Base-by-base conservation (phyloP, 92 coral and sea anemone genomes). In the Parazoanthus atlanticus region DNA sequence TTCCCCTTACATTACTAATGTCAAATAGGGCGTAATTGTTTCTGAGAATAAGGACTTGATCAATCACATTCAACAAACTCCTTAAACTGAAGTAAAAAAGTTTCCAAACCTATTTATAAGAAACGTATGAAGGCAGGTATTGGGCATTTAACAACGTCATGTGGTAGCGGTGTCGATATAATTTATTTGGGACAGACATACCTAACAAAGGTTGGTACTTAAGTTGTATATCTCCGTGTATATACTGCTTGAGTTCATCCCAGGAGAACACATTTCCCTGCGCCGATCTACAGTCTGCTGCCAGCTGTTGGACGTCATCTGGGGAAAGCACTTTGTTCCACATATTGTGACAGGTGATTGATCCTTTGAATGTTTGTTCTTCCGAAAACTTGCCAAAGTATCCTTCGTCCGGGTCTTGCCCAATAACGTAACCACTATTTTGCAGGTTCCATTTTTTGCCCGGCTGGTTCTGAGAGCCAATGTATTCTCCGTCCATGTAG, bases 241-340 rank as follows among this genome's bases (percentile, higher is more conserved):
- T 47, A 19, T 38, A 1, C 77, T 15, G 16, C 43, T 54, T 21
- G 49, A 76, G 84, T 11, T 74, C 26, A 49, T 77, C 23, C 89
- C 89, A 86, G 75, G 81, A 65, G 54, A 86, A 11, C 65, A 76
- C 76, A 67, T 86, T 77, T 26, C 89, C 89, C n/a, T 86, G 75
- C 26, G 13, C 64, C 33, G 47, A 32, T 40, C 75, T 77, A 9
- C 89, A 86, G 15, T 77, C 83, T 26, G 73, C 75, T 43, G 72
- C 75, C 33, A 86, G 38, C 1, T 58, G 28, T 25, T 26, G 40
- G 36, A 86, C 72, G 0, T 74, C 72, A 23, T 74, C 76, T 16
- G 31, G n/a, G 7, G 75, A 70, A 29, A 86, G 69, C 5, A 58
- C 89, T 30, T 77, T 74, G 77, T 34, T 12, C 89, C 89, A 86